Conservation (phyloP, 1,140 invertebrate genomes). For the Choristoneura fumiferana region DNA sequence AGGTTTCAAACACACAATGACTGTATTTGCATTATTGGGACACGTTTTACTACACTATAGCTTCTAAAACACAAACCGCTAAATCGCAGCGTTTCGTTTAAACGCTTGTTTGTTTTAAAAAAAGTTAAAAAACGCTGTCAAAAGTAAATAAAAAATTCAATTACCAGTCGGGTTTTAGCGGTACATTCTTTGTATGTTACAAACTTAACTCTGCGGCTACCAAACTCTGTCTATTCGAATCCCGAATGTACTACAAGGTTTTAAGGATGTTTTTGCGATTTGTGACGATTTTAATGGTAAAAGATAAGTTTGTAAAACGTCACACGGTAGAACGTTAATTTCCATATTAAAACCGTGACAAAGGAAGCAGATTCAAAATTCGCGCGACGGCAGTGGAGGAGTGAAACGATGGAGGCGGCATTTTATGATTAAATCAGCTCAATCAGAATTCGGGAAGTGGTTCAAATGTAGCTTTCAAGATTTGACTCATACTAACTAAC, state of each 20-base stretch:
- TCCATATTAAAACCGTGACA: constrained; percentile 78
- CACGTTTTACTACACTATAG: no score
- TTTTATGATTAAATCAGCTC: neutral
- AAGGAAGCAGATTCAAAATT: constrained; percentile 77
- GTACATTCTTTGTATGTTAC: constrained; percentile 37
- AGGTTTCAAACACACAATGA: no score
- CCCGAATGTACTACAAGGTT: constrained; percentile 24
- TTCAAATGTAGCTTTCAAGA: no score
- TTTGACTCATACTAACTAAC: no score
- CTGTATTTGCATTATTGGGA: no score
- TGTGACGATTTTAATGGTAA: constrained; percentile 16
- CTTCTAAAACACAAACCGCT: no score
- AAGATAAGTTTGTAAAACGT: constrained; percentile 34
- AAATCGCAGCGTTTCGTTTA: no score
- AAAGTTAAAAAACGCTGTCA: constrained; percentile 17
- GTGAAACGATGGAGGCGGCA: constrained; percentile 39
- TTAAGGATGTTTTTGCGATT: constrained; percentile 19
- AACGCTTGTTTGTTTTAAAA: no score
- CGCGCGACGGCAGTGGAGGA: constrained; percentile 38
- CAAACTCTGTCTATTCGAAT: constrained; percentile 17
- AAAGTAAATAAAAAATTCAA: constrained; percentile 56
- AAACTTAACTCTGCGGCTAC: constrained; percentile 16
- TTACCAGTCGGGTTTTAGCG: constrained; percentile 47
- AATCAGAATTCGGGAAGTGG: no score
- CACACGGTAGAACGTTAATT: constrained; percentile 73